phyloP scores from a whole-genome alignment of 2,888 invertebrate genomes.

The Pegoplata infirma region DNA sequence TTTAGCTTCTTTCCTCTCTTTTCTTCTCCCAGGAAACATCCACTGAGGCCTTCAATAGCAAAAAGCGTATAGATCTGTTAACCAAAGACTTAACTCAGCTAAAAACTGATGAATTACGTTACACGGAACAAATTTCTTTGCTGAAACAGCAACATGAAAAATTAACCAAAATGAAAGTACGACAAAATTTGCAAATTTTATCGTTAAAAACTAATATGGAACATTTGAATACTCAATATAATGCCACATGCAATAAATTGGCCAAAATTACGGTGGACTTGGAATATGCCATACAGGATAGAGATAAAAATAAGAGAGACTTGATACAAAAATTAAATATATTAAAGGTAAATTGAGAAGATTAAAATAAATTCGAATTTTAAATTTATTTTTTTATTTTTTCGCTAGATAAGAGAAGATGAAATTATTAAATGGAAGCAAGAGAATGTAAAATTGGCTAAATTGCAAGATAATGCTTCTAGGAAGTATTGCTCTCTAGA shows the following conservation, averaged over 20 bases:
- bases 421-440: slow-evolving; percentile 74
- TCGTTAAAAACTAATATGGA: slow-evolving; percentile 75
- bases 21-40: slow-evolving; percentile 73
- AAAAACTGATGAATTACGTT: slow-evolving; percentile 71
- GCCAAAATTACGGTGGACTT: slow-evolving; percentile 74
- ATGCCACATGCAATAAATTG: slow-evolving; percentile 74
- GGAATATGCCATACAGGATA: slow-evolving; percentile 74
- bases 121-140: slow-evolving; percentile 71
- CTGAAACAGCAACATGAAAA: slow-evolving; percentile 70
- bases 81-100: slow-evolving; percentile 70
- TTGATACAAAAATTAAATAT: slow-evolving; percentile 73
- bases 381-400: not conserved
- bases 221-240: slow-evolving; percentile 73
- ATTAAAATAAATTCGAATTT: not conserved
- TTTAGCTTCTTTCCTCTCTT: no score
- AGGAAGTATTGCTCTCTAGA: slow-evolving; percentile 73
- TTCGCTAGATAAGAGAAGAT: slow-evolving; percentile 74
- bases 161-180: slow-evolving; percentile 74
- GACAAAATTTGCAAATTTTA: slow-evolving; percentile 76
- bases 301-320: slow-evolving; percentile 73
- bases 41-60: slow-evolving; percentile 74
- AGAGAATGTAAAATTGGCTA: slow-evolving; percentile 73
- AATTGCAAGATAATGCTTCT: slow-evolving; percentile 73
- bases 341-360: slow-evolving; percentile 68
- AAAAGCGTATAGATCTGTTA: slow-evolving; percentile 72